A percentile compares a stretch with the other conserved stretches of the same genome.
These are phyloP conservation scores for Spilogale gracilis DNA, from an alignment of 2,113 vertebrate species.

Conservation along the genomic window DNA sequence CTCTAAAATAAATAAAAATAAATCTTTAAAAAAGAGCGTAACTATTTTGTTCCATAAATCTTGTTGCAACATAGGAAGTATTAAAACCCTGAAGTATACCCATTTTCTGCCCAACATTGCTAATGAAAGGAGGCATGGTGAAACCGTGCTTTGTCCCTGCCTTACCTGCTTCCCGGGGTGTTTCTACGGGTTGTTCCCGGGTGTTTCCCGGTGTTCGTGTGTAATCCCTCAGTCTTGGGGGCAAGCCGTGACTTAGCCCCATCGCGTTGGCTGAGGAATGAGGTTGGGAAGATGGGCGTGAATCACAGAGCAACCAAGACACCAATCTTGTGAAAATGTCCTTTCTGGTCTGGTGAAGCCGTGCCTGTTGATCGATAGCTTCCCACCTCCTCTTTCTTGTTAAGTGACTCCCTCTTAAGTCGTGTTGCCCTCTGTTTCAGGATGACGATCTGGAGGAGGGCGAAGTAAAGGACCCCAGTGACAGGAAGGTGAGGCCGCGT, in stretches of 20 bases:
- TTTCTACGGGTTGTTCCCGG: not conserved
- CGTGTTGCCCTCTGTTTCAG: slow-evolving; percentile 87
- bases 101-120: not conserved
- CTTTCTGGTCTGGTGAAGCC: not conserved
- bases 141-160: not conserved
- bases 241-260: not conserved
- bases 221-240: not conserved
- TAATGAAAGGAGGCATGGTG: not conserved
- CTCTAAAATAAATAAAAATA: not conserved
- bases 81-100: not conserved
- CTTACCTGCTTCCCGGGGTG: accelerated
- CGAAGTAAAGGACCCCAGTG: slow-evolving; percentile 98
- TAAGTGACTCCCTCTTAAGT: not conserved
- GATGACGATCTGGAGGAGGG: slow-evolving; percentile 99
- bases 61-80: not conserved
- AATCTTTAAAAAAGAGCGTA: not conserved
- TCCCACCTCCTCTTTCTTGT: not conserved
- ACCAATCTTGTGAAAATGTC: too few relatives aligned
- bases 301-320: not conserved
- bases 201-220: not conserved
- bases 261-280: not conserved
- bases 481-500: slow-evolving; percentile 96
- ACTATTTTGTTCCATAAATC: not conserved
- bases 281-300: not conserved
- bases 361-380: accelerated